Evolutionary conservation across 2,888 invertebrate species (phyloP), one percentile per base, ranked within the genome.

Genomic region (Dicycla oo): DNA sequence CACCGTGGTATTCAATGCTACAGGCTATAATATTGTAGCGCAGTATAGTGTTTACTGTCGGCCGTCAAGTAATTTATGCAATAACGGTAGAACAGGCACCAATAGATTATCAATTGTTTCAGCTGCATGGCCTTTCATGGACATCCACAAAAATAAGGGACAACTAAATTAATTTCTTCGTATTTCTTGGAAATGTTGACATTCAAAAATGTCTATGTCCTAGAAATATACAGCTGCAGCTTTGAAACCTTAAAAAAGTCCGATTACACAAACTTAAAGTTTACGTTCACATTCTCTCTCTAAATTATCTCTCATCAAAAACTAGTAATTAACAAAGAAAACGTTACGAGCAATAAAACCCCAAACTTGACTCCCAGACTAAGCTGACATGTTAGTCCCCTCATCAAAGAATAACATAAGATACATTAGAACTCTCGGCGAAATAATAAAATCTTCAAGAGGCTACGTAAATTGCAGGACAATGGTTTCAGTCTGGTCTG

Each of bases 351-450:
- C 26, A 47, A 23, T 75, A 49, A 57, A 66, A 56, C 15, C 58
- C 38, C 34, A 15, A 40, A 43, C 49, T 51, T 30, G 23, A 57
- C 30, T 43, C 40, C n/a, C 40, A 51, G 20, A 56, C 40, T 1
- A 49, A 45, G 49, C 51, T 51, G 20, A 51, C n/a, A 62, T 68
- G 43, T 68, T 40, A 64, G 40, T 54, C 26, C 40, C 34, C 18
- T 61, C 77, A 62, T 75, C 64, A 67, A 53, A 64, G 54, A 76
- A 54, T 81, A 51, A 76, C 56, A 64, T 53, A 53, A 69, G 69
- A 54, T 47, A 63, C 34, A 62, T 40, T 69, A 38, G 66, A 67
- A 10, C 51, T 30, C 30, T 51, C 49, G 20, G 40, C 51, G 38
- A 45, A 51, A 54, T 66, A 67, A 66, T 66, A 60, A 70, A 45